Percentiles rank a stretch among this genome's conserved stretches.
These are phyloP conservation scores for Macropis europaea DNA, from an alignment of 2,888 invertebrate genomes.

Conservation along the genomic window DNA sequence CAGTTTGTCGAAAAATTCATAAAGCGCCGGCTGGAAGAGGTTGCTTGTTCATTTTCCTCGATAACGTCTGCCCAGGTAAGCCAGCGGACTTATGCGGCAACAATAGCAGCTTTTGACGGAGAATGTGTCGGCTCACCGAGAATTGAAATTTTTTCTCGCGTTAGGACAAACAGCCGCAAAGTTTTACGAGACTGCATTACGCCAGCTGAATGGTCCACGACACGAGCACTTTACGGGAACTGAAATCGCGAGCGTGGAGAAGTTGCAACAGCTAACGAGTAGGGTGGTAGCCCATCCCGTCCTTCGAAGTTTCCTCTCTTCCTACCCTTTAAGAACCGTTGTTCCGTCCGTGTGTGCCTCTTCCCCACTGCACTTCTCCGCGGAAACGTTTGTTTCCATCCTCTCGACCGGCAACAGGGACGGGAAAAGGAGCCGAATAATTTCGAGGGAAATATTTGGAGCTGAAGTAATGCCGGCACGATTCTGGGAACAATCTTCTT, in stretches of 20 bases:
- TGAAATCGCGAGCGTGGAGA: slow-evolving; percentile 9
- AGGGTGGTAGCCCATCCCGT: slow-evolving; percentile 8
- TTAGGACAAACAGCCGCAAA: not conserved
- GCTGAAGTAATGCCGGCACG: slow-evolving; percentile 35
- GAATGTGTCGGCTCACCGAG: not conserved
- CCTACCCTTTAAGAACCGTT: slow-evolving; percentile 25
- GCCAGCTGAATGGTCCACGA: slow-evolving; percentile 6
- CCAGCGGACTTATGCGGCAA: too few species aligned
- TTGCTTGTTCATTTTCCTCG: not conserved
- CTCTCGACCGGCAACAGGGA: slow-evolving; percentile 11
- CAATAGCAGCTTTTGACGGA: not conserved
- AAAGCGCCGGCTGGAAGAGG: too few species aligned
- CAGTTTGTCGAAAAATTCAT: too few species aligned
- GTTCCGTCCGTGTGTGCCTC: not conserved
- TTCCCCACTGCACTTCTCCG: slow-evolving; percentile 6
- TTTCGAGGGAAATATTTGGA: slow-evolving; percentile 33
- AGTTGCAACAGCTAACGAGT: slow-evolving; percentile 45
- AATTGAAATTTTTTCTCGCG: slow-evolving; percentile 9
- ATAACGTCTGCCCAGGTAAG: not conserved
- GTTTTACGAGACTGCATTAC: slow-evolving; percentile 23
- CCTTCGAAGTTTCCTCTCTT: slow-evolving; percentile 16
- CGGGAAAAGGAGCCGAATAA: slow-evolving; percentile 22
- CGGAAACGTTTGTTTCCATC: slow-evolving; percentile 35
- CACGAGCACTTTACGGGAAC: slow-evolving; percentile 13
- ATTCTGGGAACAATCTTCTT: slow-evolving; percentile 10